Base-by-base conservation (phyloP, 2,888 invertebrate genomes). In the Limnephilus rhombicus region DNA sequence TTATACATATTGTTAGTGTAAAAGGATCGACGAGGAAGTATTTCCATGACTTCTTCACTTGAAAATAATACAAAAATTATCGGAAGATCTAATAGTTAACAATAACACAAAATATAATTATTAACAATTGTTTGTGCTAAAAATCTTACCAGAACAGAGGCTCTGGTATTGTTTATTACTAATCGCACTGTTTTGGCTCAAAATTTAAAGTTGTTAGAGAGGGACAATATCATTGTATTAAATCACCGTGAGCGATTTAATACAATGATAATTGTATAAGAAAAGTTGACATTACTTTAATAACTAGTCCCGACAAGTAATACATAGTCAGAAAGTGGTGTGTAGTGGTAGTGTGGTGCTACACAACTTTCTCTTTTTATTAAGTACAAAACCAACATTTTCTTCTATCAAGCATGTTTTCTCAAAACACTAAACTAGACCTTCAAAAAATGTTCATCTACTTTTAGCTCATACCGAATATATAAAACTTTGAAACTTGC, bases 1-100 rank as follows among this genome's bases (percentile, higher is more conserved):
- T 82, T 82, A 82, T 82, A 82, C 34, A 34, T 82, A 82, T 82
- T 82, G 82, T 82, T 82, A 82, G 34, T 82, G 34, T 18, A 82
- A 82, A 82, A 82, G 31, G 82, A 34, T 68, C 2, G 24, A 68
- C 68, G 9, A 68, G 68, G 9, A 68, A 68, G 68, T 68, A 68
- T 68, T 45, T 68, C 68, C 68, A 24, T 68, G n/a, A 68, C 24
- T 68, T 68, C 68, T 68, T 24, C 68, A 68, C 68, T 68, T 68
- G 24, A 68, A 18, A 68, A 68, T 68, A 24, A 68, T 68, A 18
- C 53, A 18, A 68, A 68, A 24, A n/a, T 24, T 68, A 24, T 68
- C 24, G 68, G 68, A 68, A n/a, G 68, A 24, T 68, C 68, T 68
- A 68, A 68, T 68, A 68, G 24, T 53, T 53, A 68, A 68, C 68